Conservation (phyloP, 2,888 invertebrate species). For the Habrosyne pyritoides region DNA sequence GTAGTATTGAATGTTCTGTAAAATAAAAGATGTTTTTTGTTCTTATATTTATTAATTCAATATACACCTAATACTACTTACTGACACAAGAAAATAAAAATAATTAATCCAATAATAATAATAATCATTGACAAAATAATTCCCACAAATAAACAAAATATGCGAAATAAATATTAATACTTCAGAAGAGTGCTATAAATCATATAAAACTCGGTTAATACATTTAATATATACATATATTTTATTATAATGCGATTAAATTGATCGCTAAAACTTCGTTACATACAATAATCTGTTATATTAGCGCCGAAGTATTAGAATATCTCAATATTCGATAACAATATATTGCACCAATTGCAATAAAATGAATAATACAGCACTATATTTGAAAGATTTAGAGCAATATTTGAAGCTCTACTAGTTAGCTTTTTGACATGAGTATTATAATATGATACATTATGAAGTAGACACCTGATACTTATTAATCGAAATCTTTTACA, state of each 20-base stretch:
- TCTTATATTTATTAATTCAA: slow-evolving; percentile 77
- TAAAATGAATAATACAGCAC: not conserved
- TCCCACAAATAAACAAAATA: slow-evolving; percentile 29
- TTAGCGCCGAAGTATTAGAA: not conserved
- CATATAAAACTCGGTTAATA: slow-evolving; percentile 28
- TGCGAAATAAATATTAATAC: slow-evolving; percentile 35
- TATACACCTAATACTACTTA: slow-evolving; percentile 80
- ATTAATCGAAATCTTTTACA: not conserved
- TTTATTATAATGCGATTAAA: not conserved
- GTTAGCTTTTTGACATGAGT: not conserved
- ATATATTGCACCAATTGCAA: not conserved
- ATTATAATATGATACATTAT: not conserved
- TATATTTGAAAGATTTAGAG: not conserved
- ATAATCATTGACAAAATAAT: slow-evolving; percentile 33
- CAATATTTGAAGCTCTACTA: not conserved
- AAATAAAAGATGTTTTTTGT: slow-evolving; percentile 38
- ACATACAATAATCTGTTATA: not conserved
- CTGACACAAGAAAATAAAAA: slow-evolving; percentile 65
- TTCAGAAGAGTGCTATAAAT: slow-evolving; percentile 29
- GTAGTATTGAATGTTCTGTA: too few species aligned
- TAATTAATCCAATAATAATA: slow-evolving; percentile 41
- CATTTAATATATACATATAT: slow-evolving; percentile 7
- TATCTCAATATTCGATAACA: not conserved
- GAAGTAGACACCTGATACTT: not conserved
- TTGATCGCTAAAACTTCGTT: not conserved